phyloP scores from a whole-genome alignment of 53 echinoderm and acorn worm genomes.

The Holothuria leucospilota region DNA sequence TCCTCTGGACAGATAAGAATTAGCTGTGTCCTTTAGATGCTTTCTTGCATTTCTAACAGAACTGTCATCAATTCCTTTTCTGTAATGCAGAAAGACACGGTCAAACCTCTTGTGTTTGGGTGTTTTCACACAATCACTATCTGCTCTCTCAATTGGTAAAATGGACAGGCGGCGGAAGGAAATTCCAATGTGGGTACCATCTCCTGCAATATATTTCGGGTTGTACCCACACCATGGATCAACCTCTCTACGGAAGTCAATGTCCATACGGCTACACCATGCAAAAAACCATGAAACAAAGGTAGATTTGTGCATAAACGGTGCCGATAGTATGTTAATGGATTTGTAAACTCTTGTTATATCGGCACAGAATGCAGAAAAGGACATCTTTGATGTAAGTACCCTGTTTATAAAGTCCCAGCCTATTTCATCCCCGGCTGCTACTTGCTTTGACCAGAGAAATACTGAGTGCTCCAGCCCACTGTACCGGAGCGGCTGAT shows the following conservation, averaged over 20 bases:
- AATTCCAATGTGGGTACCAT: conserved; percentile 33
- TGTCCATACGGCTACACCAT: neutral
- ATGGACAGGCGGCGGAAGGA: conserved; percentile 2
- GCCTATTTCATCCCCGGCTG: conserved; percentile 18
- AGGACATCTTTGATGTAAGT: conserved; percentile 18
- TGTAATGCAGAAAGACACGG: conserved; percentile 22
- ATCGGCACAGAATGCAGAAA: conserved; percentile 22
- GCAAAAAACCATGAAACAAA: conserved; percentile 38
- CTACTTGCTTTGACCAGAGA: conserved; percentile 23
- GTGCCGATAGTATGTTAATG: neutral
- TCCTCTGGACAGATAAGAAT: neutral
- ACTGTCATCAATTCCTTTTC: neutral
- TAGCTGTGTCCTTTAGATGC: conserved; percentile 19
- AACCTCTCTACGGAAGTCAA: neutral
- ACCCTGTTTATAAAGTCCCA: conserved; percentile 22
- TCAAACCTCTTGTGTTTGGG: conserved; percentile 19
- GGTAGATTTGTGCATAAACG: conserved; percentile 26
- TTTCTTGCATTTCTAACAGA: conserved; percentile 6
- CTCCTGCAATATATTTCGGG: conserved; percentile 22
- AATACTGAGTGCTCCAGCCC: conserved; percentile 13
- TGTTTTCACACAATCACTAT: neutral
- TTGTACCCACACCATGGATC: conserved; percentile 41
- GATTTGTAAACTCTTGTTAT: conserved; percentile 27
- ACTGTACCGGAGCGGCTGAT: neutral
- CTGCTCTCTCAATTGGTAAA: conserved; percentile 21